A percentile compares a stretch with the other conserved stretches of the same genome.
phyloP scores from a whole-genome alignment of 92 coral and sea anemone genomes.

The Epizoanthus fatuus region DNA sequence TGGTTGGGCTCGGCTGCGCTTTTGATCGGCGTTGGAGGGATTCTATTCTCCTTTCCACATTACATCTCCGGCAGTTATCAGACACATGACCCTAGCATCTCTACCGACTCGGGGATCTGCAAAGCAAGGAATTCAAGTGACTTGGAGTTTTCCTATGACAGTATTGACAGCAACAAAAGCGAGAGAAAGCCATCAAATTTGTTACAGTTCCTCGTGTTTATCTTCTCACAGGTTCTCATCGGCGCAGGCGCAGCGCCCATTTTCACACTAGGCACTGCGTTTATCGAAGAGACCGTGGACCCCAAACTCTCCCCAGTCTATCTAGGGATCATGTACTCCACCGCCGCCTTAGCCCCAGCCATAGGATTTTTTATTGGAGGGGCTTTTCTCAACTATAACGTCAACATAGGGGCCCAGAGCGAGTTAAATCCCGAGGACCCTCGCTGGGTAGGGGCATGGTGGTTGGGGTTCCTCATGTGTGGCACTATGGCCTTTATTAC shows the following conservation, averaged over 20 bases:
- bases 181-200: constrained; percentile 15
- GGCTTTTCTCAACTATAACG: constrained; percentile 39
- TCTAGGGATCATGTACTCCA: constrained; percentile 56
- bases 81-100: neutral
- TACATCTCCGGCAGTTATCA: constrained; percentile 15
- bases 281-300: constrained; percentile 52
- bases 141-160: too few relatives aligned
- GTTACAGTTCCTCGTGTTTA: constrained; percentile 56
- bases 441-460: constrained; percentile 74
- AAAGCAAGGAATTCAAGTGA: too few relatives aligned
- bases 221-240: constrained; percentile 56
- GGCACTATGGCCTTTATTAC: constrained; percentile 48
- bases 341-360: constrained; percentile 64
- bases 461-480: constrained; percentile 59
- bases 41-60: constrained; percentile 38
- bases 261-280: constrained; percentile 59
- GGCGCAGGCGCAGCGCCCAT: constrained; percentile 72
- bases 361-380: constrained; percentile 63
- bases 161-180: neutral
- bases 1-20: constrained; percentile 33
- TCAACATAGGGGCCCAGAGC: constrained; percentile 16
- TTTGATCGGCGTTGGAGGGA: constrained; percentile 30
- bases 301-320: constrained; percentile 51
- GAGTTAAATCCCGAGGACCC: constrained; percentile 51
- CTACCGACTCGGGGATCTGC: too few relatives aligned